phyloP scores from a whole-genome alignment of 2,888 invertebrate species.

The Monopis laevigella region DNA sequence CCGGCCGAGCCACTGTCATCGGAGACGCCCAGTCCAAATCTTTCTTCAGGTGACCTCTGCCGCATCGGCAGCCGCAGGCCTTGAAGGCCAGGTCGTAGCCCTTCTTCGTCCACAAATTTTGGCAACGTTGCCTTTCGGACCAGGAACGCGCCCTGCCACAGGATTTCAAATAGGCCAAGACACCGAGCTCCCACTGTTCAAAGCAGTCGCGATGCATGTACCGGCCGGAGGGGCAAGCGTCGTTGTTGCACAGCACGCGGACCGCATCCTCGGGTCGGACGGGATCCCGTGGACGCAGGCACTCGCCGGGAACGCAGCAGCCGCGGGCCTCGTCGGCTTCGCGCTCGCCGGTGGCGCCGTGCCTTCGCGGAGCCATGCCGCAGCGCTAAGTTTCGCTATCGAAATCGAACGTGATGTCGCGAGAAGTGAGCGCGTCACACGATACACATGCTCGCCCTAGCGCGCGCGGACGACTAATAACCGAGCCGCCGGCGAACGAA shows the following conservation, averaged over 20 bases:
- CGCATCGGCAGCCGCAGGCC: slow-evolving; percentile 94
- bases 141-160: slow-evolving; percentile 93
- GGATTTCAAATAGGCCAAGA: slow-evolving; percentile 87
- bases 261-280: slow-evolving; percentile 78
- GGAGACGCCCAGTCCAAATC: slow-evolving; percentile 92
- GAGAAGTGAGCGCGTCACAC: slow-evolving; percentile 57
- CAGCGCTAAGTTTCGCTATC: slow-evolving; percentile 34
- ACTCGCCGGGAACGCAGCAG: slow-evolving; percentile 88
- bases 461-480: slow-evolving; percentile 70
- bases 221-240: slow-evolving; percentile 85
- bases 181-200: slow-evolving; percentile 91
- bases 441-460: slow-evolving; percentile 68
- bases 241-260: slow-evolving; percentile 94
- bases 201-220: slow-evolving; percentile 98
- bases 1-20: slow-evolving; percentile 63
- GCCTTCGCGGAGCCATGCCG: slow-evolving; percentile 60
- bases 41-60: slow-evolving; percentile 91
- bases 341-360: slow-evolving; percentile 58
- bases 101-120: slow-evolving; percentile 98
- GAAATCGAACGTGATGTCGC: slow-evolving; percentile 52
- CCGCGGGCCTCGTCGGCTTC: slow-evolving; percentile 64
- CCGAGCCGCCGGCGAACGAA: slow-evolving; percentile 70
- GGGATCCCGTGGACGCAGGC: slow-evolving; percentile 76
- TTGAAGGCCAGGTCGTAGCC: slow-evolving; percentile 96
- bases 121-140: slow-evolving; percentile 93